Base-by-base conservation (phyloP, 2,113 vertebrate genomes). In the Lucifuga dentata region DNA sequence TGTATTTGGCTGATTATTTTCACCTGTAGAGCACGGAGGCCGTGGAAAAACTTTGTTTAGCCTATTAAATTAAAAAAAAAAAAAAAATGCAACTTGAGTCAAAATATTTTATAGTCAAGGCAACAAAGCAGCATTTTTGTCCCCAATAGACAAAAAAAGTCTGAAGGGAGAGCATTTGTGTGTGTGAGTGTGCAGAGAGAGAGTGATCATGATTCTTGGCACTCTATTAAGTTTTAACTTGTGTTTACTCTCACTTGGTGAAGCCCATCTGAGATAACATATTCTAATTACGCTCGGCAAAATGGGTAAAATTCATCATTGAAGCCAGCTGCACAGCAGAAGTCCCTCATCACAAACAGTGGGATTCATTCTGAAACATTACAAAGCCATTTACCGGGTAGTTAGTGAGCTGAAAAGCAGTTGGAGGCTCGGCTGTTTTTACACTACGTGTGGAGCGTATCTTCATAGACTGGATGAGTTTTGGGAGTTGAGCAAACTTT, bases 191-290 rank as follows among this genome's bases (percentile, higher is more conserved):
- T n/a, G n/a, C n/a, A 49, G 13, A 69, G 13, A 55, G 2, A 45
- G 4, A 56, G 29, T 58, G 32, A 9, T 51, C 23, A 17, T 12
- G 16, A 15, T 29, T 79, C 68, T 79, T 63, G 57, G 59, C 72
- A 38, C 43, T 53, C 8, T 46, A 75, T 76, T 74, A 56, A 73
- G 48, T 64, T 80, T 71, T 44, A 74, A 56, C 46, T 57, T 49
- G 64, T 79, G 72, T 83, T 84, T 71, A 61, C 60, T 69, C 73
- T 65, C 51, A 45, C 68, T 78, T 56, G 1, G 11, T 24, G 29
- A 60, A 62, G 68, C 59, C 43, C 43, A 20, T 61, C 38, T 38
- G 59, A 80, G 75, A 80, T 73, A 77, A 56, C 64, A 23, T 44
- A 62, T 40, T 74, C 32, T 58, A 76, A 81, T 82, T 68, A 78